Evolutionary conservation across 2,888 invertebrate species (phyloP), one percentile per base, ranked within the genome.

Genomic region (Himalopsyche tibetana): DNA sequence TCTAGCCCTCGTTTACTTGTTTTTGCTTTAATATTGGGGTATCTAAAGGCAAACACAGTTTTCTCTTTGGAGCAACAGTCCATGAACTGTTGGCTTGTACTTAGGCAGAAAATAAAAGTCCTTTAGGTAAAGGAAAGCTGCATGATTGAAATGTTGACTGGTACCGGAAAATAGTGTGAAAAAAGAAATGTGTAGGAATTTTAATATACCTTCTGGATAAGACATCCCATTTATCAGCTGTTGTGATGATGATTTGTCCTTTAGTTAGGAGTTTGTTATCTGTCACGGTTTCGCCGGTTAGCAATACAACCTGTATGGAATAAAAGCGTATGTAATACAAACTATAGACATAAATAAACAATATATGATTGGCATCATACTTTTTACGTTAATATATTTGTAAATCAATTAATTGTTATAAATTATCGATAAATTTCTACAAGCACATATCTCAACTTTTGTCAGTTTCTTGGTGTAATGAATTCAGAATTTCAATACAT

Each of bases 181-280:
- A 11, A 55, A n/a, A 55, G 3, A 11, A n/a, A 28, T 28, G 28
- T 28, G 28, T n/a, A 9, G 40, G 36, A 45, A 84, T 40, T n/a
- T 40, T 19, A 63, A 84, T 89, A 85, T 79, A 93, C 93, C 93
- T 94, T 85, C 99, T 94, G 0, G 99, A 99, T 4, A 99, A 93
- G 5, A 99, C 98, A 91, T 99, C 99, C 99, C 99, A 99, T 90
- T 99, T 98, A 90, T 99, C 99, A 0, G 99, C 99, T 0, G 99
- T 99, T 5, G 98, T 97, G 88, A 99, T 96, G 79, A 99, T 97
- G n/a, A 99, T 95, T 91, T 99, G 98, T 0, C 98, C 98, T 91
- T 98, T 97, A 63, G 97, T 97, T 36, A 99, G 92, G 0, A 97
- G 91, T 91, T 99, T 99, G 89, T 99, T 94, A 92, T 99, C 99